Conservation (phyloP, 2,797 vertebrate species). For the Pseudochromis fuscus region DNA sequence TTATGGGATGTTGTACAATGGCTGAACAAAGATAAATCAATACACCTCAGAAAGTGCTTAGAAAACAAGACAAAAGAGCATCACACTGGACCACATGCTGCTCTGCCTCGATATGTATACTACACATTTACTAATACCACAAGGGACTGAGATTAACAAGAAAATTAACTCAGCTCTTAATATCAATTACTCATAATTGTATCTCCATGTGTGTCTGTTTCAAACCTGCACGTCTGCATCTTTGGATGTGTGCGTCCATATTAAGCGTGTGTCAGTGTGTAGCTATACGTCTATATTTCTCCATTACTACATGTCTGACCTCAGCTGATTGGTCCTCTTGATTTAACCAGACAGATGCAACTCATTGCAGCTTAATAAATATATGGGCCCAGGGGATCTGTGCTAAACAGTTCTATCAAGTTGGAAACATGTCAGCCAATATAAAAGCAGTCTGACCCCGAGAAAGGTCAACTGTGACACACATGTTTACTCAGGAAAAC, state of each 20-base stretch:
- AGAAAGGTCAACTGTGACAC: slow-evolving; percentile 90
- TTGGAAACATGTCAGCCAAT: slow-evolving; percentile 91
- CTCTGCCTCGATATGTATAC: slow-evolving; percentile 36
- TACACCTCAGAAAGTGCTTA: slow-evolving; percentile 79
- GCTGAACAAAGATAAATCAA: slow-evolving; percentile 86
- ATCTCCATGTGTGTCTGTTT: slow-evolving; percentile 2
- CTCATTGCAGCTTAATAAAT: slow-evolving; percentile 91
- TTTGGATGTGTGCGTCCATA: slow-evolving; percentile 31
- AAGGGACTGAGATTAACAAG: slow-evolving; percentile 29
- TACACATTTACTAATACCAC: slow-evolving; percentile 14
- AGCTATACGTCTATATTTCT: slow-evolving; percentile 73
- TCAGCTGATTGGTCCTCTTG: slow-evolving; percentile 82
- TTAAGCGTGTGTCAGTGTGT: slow-evolving; percentile 44
- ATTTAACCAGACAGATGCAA: slow-evolving; percentile 88
- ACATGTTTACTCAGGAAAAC: slow-evolving; percentile 89
- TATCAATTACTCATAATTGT: slow-evolving; percentile 10
- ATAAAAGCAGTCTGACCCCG: slow-evolving; percentile 88
- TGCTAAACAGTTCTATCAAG: slow-evolving; percentile 91
- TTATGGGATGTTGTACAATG: slow-evolving; percentile 86
- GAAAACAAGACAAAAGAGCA: slow-evolving; percentile 76
- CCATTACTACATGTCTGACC: slow-evolving; percentile 79
- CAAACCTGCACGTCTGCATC: slow-evolving; percentile 43
- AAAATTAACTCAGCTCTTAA: slow-evolving; percentile 32
- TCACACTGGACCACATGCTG: slow-evolving; percentile 65
- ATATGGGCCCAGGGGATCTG: slow-evolving; percentile 84